A percentile compares a stretch with the other conserved stretches of the same genome.
These are phyloP conservation scores for Onychomys torridus DNA, from an alignment of 2,797 vertebrate genomes.

Conservation along the genomic window DNA sequence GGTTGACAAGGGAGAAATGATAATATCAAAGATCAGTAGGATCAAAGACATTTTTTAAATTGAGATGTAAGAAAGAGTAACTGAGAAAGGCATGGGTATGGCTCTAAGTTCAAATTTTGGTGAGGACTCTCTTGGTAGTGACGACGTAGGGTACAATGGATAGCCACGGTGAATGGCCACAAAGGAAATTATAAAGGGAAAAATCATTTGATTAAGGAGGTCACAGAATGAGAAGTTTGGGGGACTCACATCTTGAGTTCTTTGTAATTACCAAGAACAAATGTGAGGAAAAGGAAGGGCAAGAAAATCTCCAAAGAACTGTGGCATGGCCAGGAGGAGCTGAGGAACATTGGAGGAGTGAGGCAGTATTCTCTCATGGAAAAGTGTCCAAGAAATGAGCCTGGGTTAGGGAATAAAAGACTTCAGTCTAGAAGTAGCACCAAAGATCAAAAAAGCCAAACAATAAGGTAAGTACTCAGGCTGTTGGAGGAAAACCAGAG, in stretches of 20 bases:
- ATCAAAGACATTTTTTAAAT: background rate
- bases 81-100: background rate
- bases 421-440: background rate
- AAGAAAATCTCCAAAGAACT: background rate
- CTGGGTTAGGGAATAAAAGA: background rate
- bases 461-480: background rate
- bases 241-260: background rate
- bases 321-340: background rate
- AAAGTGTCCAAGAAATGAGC: background rate
- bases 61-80: background rate
- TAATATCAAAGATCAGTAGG: background rate
- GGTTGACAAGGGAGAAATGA: background rate
- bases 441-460: background rate
- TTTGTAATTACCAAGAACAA: background rate
- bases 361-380: background rate
- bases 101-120: background rate
- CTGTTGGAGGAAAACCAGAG: background rate
- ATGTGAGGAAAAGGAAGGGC: background rate
- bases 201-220: background rate
- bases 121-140: background rate
- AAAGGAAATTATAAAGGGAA: background rate
- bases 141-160: background rate
- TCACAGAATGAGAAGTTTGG: background rate
- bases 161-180: background rate
- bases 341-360: background rate